phyloP scores from a whole-genome alignment of 1,140 invertebrate species.

The Monomorium pharaonis region DNA sequence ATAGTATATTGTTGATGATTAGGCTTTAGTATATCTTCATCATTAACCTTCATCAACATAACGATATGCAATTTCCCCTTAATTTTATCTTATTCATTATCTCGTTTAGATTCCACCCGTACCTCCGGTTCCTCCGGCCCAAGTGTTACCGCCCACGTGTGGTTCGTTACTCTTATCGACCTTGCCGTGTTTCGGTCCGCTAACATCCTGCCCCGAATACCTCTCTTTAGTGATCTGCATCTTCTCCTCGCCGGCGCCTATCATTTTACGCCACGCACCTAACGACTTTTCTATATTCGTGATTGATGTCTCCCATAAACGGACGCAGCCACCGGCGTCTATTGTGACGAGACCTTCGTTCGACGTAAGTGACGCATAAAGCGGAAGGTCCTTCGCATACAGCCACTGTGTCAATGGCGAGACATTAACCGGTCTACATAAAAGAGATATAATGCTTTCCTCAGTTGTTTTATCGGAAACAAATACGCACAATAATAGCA shows the following conservation, averaged over 20 bases:
- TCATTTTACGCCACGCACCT: slow-evolving; percentile 79
- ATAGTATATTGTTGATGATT: not conserved
- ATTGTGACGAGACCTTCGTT: slow-evolving; percentile 86
- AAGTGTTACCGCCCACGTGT: slow-evolving; percentile 98
- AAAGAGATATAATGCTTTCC: slow-evolving; percentile 36
- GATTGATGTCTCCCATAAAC: slow-evolving; percentile 87
- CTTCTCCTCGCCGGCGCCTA: slow-evolving; percentile 85
- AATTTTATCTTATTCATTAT: not conserved
- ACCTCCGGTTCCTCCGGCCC: slow-evolving; percentile 97
- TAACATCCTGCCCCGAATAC: slow-evolving; percentile 90
- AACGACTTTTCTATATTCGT: slow-evolving; percentile 83
- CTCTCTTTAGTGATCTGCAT: slow-evolving; percentile 91
- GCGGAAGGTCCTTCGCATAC: slow-evolving; percentile 81
- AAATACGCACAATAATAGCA: not conserved
- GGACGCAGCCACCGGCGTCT: slow-evolving; percentile 86
- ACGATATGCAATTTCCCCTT: slow-evolving; percentile 1
- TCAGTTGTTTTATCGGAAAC: slow-evolving; percentile 7
- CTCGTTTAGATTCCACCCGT: slow-evolving; percentile 1
- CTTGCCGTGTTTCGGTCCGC: slow-evolving; percentile 96
- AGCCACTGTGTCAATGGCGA: slow-evolving; percentile 78
- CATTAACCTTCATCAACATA: too few relatives aligned
- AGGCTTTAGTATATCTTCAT: too few relatives aligned
- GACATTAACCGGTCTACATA: slow-evolving; percentile 71
- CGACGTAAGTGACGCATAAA: slow-evolving; percentile 75
- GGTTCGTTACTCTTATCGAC: slow-evolving; percentile 94